phyloP scores from a whole-genome alignment of 2,797 vertebrate species.

The Cirrhinus mrigala region DNA sequence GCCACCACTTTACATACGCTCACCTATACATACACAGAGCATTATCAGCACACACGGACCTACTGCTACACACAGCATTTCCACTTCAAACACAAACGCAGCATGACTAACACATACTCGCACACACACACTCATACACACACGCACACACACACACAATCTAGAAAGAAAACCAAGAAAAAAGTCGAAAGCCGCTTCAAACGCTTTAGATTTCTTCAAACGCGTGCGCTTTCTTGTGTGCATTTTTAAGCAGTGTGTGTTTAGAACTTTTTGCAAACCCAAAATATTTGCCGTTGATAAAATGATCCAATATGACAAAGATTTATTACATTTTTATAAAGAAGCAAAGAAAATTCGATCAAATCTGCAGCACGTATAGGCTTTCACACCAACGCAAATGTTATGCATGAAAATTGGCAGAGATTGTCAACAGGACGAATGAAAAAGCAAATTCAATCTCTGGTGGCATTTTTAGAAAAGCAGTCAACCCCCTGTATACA shows the following conservation, averaged over 20 bases:
- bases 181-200: constrained; percentile 9
- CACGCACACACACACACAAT: background rate
- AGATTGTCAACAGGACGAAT: background rate
- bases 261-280: background rate
- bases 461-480: background rate
- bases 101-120: background rate
- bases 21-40: background rate
- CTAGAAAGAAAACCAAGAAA: background rate
- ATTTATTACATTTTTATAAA: background rate
- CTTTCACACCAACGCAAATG: background rate
- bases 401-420: background rate
- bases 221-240: background rate
- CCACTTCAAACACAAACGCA: constrained; percentile 42
- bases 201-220: constrained; percentile 14
- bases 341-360: background rate
- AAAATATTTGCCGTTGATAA: constrained; percentile 19
- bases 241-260: background rate
- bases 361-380: background rate
- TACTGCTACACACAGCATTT: constrained; percentile 32
- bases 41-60: constrained; percentile 18
- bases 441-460: background rate
- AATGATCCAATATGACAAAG: background rate
- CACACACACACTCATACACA: background rate
- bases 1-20: background rate
- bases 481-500: background rate